Evolutionary conservation across 2,888 invertebrate species (phyloP), one percentile per base, ranked within the genome.

Genomic region (Eupelmus urozonus): DNA sequence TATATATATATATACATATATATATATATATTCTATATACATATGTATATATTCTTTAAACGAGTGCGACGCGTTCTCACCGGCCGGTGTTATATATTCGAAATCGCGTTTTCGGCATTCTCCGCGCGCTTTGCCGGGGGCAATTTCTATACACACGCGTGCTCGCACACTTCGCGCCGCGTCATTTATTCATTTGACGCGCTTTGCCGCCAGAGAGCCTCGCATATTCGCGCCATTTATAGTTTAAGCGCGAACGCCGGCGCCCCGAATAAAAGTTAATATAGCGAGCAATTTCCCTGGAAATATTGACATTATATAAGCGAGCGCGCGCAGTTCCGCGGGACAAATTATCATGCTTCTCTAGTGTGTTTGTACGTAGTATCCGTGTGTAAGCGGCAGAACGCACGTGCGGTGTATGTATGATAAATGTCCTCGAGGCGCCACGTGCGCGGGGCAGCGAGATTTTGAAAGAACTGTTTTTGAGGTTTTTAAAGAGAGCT

Each of bases 181-280:
- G 76, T 65, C 65, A 59, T 65, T 76, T 76, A 71, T 76, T 76
- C 71, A 71, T 76, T 71, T 63, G 53, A 20, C 20, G 53, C 20
- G 53, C 4, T 20, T 5, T 53, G 11, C 49, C 3, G 11, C 49
- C 20, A n/a, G 49, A n/a, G 34, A 5, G 34, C 34, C 34, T n/a
- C n/a, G n/a, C 18, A 53, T 27, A 57, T 25, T 40, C 29, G 34
- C n/a, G 16, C 34, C 40, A 55, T 76, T 69, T 76, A 62, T 45
- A 53, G 29, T 29, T 34, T 42, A 20, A 69, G 53, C 34, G 59
- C 23, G 13, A 25, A 4, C 4, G 45, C 59, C 57, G 20, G 34
- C 60, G 34, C 29, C 34, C 34, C 1, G 60, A 77, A 77, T 77
- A 77, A 77, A 66, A 71, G 65, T 77, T 65, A 77, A 77, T 71